These are phyloP conservation scores for Sicus ferrugineus DNA, from an alignment of 2,888 invertebrate genomes.

Conservation along the genomic window DNA sequence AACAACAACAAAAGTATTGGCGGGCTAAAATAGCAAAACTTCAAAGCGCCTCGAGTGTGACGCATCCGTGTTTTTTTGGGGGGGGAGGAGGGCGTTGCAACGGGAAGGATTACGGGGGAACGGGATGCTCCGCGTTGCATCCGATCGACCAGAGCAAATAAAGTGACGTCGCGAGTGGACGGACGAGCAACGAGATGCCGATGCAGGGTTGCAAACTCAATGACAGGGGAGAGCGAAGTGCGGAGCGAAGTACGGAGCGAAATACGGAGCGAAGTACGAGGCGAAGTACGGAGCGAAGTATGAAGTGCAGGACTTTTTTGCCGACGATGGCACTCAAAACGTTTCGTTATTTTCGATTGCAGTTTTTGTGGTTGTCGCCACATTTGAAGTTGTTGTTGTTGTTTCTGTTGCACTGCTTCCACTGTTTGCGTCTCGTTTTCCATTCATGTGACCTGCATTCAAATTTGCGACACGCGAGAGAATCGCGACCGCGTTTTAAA, in stretches of 20 bases:
- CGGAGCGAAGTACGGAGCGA: neutral
- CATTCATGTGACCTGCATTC: slow-evolving; percentile 19
- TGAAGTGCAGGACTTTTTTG: neutral
- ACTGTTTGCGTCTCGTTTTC: slow-evolving; percentile 3
- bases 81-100: neutral
- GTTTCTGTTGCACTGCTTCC: slow-evolving; percentile 8
- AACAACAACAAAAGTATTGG: too few species aligned
- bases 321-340: neutral
- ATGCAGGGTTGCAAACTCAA: neutral
- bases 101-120: neutral
- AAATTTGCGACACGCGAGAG: neutral
- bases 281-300: neutral
- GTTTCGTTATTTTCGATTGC: neutral
- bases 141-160: slow-evolving; percentile 19
- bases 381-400: slow-evolving; percentile 11
- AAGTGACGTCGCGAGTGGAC: neutral
- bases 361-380: neutral
- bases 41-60: neutral
- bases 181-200: neutral
- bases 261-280: too few species aligned
- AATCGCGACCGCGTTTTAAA: too few species aligned
- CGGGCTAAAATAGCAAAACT: neutral
- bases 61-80: too few species aligned
- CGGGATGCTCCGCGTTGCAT: neutral
- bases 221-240: neutral